These are phyloP conservation scores for Amblyjoppa proteus DNA, from an alignment of 2,888 invertebrate species.

Conservation along the genomic window DNA sequence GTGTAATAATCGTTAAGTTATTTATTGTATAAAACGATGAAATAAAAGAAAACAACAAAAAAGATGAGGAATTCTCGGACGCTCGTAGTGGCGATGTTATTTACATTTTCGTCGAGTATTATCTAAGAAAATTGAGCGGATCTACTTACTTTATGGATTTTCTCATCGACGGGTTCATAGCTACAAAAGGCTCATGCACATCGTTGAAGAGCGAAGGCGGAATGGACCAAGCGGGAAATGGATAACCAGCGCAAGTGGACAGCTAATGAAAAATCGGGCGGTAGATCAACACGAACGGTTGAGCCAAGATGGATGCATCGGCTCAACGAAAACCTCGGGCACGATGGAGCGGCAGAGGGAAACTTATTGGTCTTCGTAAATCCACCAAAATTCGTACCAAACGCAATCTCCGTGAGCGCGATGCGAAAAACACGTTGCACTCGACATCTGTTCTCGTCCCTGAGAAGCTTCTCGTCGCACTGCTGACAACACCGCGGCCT, in stretches of 20 bases:
- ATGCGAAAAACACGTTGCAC: neutral
- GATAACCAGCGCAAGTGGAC: neutral
- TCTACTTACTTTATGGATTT: neutral
- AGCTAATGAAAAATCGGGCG: neutral
- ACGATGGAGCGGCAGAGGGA: neutral
- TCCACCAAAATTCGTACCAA: neutral
- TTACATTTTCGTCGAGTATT: neutral
- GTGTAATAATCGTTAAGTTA: conserved; percentile 34
- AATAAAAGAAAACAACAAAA: conserved; percentile 17
- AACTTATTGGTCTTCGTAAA: neutral
- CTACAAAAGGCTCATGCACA: neutral
- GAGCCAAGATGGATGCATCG: neutral
- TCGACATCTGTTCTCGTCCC: conserved; percentile 3
- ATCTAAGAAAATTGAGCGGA: neutral
- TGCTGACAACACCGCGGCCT: neutral
- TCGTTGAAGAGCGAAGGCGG: neutral
- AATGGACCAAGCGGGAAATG: conserved; percentile 2
- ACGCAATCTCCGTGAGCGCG: neutral
- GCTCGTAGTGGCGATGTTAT: neutral
- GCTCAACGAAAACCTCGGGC: neutral
- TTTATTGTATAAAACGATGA: conserved; percentile 37
- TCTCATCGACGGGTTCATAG: neutral
- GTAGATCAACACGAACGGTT: neutral
- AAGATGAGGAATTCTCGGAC: neutral
- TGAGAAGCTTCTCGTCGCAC: neutral